Percentiles rank a stretch among this genome's conserved stretches.
phyloP scores from a whole-genome alignment of 2,797 vertebrate genomes.

The Pachyuromys duprasi region DNA sequence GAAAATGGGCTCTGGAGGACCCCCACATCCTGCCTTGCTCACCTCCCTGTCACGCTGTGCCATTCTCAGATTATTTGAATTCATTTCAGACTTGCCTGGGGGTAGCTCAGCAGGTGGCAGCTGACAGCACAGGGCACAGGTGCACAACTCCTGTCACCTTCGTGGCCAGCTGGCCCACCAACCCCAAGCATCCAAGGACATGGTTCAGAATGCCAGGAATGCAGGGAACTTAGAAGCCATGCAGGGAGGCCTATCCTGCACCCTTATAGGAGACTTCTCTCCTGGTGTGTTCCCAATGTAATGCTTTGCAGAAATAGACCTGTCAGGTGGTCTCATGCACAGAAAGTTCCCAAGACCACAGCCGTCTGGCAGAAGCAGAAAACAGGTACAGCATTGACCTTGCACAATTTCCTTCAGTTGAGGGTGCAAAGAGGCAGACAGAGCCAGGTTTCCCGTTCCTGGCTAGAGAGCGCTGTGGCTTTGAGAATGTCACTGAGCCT shows the following conservation, averaged over 20 bases:
- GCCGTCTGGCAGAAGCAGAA: background rate
- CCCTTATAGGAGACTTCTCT: background rate
- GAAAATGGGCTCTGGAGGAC: no score
- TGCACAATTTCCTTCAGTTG: background rate
- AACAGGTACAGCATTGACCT: background rate
- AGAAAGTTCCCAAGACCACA: background rate
- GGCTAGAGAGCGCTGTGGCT: background rate
- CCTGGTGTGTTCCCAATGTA: background rate
- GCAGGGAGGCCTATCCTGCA: background rate
- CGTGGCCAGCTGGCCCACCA: background rate
- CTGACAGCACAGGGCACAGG: background rate
- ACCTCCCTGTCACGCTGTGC: background rate
- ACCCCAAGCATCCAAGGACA: background rate
- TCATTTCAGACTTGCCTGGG: background rate
- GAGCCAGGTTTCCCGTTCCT: background rate
- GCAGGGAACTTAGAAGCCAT: background rate
- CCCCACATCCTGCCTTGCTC: background rate
- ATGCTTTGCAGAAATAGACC: background rate
- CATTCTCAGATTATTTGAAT: background rate
- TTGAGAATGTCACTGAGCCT: background rate
- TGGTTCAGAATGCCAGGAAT: background rate
- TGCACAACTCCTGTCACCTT: background rate
- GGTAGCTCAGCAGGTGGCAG: background rate
- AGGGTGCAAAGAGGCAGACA: background rate
- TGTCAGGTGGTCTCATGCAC: background rate